Conservation (phyloP, 2,797 vertebrate species). For the Australoheros facetus region DNA sequence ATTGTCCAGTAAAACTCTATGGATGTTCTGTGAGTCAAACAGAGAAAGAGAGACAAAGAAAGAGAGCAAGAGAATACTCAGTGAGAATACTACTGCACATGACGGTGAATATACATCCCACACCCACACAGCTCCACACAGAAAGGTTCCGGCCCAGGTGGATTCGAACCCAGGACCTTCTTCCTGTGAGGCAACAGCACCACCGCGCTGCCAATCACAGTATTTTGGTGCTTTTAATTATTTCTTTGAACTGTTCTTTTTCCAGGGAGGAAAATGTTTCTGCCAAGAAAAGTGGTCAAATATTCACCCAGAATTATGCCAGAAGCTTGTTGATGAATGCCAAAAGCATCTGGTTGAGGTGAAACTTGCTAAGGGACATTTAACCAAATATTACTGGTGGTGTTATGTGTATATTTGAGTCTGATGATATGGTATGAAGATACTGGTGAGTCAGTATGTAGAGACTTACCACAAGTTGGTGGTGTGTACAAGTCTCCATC, state of each 20-base stretch:
- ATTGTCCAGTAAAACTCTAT: slow-evolving; percentile 47
- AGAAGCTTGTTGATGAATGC: not conserved
- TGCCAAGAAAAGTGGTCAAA: not conserved
- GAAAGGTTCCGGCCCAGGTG: no score
- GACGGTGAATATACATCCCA: not conserved
- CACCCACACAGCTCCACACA: no score
- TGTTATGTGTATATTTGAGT: not conserved
- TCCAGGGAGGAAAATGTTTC: not conserved
- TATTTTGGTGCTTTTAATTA: not conserved
- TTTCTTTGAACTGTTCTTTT: not conserved
- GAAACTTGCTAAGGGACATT: not conserved
- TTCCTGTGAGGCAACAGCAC: no score
- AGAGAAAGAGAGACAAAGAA: not conserved
- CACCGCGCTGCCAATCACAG: no score
- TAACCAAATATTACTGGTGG: not conserved
- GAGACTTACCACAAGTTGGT: slow-evolving; percentile 77
- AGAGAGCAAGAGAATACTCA: not conserved
- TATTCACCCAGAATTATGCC: not conserved
- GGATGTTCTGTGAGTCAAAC: slow-evolving; percentile 69
- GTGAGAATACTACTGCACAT: not conserved
- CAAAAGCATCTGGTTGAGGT: not conserved
- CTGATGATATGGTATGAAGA: no score
- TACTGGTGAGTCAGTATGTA: not conserved
- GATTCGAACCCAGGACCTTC: no score
- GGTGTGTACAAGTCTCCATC: slow-evolving; percentile 77